phyloP scores from a whole-genome alignment of 2,113 vertebrate genomes.

The Taurulus bubalis region DNA sequence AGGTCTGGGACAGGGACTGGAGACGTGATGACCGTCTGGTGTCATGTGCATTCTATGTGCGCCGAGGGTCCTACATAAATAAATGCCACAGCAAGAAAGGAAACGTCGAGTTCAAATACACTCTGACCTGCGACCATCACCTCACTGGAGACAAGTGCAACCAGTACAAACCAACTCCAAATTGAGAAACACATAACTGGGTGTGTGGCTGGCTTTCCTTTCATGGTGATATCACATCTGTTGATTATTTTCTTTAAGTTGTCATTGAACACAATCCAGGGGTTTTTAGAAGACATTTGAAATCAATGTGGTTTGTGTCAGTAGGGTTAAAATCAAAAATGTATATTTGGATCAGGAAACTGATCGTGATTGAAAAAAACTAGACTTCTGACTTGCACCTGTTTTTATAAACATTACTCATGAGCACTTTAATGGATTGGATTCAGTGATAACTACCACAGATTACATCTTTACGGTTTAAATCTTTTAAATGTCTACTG shows the following conservation, averaged over 20 bases:
- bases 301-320: background rate
- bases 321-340: background rate
- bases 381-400: background rate
- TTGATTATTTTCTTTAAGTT: background rate
- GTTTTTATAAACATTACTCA: background rate
- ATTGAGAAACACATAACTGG: background rate
- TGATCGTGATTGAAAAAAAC: background rate
- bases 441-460: background rate
- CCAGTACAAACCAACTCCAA: conserved; percentile 13
- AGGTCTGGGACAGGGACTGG: conserved; percentile 44
- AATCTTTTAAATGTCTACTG: background rate
- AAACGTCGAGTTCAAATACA: conserved; percentile 10
- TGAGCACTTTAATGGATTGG: background rate
- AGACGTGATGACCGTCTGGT: background rate
- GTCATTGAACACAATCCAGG: too few species aligned
- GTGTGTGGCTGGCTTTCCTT: background rate
- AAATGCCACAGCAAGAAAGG: background rate
- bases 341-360: background rate
- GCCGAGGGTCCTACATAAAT: conserved; percentile 1
- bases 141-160: conserved; percentile 59
- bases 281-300: background rate
- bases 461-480: background rate
- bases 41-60: background rate
- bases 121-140: conserved; percentile 33
- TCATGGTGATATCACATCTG: background rate